Conservation (phyloP, 2,888 invertebrate species). For the Sericinus montela region DNA sequence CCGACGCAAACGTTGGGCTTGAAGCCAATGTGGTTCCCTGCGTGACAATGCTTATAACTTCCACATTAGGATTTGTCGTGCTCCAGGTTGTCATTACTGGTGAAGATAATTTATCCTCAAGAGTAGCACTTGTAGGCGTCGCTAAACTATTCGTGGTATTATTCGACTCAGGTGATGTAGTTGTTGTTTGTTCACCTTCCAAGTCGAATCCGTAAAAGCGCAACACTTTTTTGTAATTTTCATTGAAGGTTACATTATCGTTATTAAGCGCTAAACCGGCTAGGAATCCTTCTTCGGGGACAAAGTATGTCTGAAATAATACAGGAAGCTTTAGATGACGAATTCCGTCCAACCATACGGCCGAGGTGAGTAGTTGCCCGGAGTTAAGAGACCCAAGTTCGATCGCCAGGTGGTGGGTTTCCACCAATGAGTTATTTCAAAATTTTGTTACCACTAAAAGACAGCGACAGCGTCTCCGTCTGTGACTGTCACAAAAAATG, state of each 20-base stretch:
- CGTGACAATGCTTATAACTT: constrained; percentile 32
- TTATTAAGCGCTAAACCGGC: constrained; percentile 89
- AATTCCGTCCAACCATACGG: too few species aligned
- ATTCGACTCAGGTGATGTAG: constrained; percentile 35
- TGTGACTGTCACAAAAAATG: too few species aligned
- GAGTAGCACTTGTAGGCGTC: constrained; percentile 23
- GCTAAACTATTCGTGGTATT: constrained; percentile 28
- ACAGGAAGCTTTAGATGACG: neutral
- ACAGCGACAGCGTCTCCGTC: too few species aligned
- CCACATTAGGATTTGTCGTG: constrained; percentile 30
- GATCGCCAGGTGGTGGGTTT: too few species aligned
- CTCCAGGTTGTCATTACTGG: constrained; percentile 30
- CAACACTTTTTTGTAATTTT: constrained; percentile 85
- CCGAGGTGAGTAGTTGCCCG: too few species aligned
- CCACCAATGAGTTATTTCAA: too few species aligned
- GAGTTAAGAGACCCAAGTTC: too few species aligned
- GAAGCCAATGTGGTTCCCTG: constrained; percentile 34
- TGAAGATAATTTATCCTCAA: constrained; percentile 22
- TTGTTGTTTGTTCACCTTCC: constrained; percentile 63
- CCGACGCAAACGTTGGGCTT: constrained; percentile 17
- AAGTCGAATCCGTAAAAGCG: constrained; percentile 91
- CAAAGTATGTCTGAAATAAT: constrained; percentile 86
- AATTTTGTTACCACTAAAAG: too few species aligned
- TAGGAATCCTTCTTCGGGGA: constrained; percentile 89
- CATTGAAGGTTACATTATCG: constrained; percentile 86